phyloP scores from a whole-genome alignment of 2,888 invertebrate genomes.

The Limenitis camilla region DNA sequence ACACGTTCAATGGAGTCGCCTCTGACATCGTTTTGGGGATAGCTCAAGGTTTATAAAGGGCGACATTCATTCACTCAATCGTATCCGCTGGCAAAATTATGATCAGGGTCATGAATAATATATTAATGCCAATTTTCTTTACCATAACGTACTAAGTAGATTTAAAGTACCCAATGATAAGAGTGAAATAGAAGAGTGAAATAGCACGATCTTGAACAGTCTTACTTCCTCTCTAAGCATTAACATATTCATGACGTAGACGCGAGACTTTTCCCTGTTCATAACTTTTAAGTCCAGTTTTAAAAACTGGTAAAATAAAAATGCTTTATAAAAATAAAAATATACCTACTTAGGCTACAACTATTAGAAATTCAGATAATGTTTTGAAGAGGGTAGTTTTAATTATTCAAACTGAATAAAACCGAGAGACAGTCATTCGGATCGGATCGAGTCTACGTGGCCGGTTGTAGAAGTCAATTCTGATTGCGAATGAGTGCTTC shows the following conservation, averaged over 20 bases:
- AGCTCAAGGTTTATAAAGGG: constrained; percentile 36
- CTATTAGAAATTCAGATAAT: constrained; percentile 27
- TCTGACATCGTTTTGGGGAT: constrained; percentile 46
- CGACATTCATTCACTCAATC: constrained; percentile 46
- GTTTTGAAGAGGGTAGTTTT: constrained; percentile 7
- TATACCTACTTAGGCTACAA: constrained; percentile 34
- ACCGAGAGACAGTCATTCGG: constrained; percentile 34
- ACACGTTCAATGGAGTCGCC: constrained; percentile 66
- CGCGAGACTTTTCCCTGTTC: constrained; percentile 55
- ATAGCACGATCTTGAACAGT: not conserved
- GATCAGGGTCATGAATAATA: constrained; percentile 37
- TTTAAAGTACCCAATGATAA: not conserved
- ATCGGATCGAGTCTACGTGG: constrained; percentile 54
- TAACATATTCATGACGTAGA: constrained; percentile 38
- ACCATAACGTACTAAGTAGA: not conserved
- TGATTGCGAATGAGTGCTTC: constrained; percentile 30
- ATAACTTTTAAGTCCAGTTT: constrained; percentile 26
- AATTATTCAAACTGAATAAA: constrained; percentile 11
- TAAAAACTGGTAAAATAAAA: constrained; percentile 17
- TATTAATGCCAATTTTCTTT: constrained; percentile 1
- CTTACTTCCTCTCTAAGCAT: constrained; percentile 21
- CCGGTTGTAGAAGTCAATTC: constrained; percentile 53
- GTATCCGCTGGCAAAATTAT: constrained; percentile 25
- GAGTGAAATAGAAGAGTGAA: not conserved
- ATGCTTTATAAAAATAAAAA: constrained; percentile 11